Percentiles rank a stretch among this genome's conserved stretches.
Conservation (phyloP, 1,140 invertebrate species). For the Idris sp. region DNA sequence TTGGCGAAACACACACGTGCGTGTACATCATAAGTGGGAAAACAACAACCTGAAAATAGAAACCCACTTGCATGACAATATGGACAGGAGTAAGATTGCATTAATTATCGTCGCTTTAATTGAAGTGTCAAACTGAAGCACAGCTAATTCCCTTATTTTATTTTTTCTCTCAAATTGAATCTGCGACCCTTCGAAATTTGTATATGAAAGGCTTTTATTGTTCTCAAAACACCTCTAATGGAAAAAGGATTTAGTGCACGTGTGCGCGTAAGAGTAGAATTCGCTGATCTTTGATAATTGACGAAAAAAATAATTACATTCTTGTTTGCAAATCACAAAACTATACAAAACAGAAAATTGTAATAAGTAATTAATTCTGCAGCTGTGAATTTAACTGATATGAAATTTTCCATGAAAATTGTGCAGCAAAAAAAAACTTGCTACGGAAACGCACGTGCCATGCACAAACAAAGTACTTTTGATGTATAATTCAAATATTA, state of each 20-base stretch:
- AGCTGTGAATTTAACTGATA: too few species aligned
- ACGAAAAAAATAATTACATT: too few species aligned
- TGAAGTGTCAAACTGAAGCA: slow-evolving; percentile 32
- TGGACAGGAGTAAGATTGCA: slow-evolving; percentile 3
- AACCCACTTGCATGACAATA: background rate
- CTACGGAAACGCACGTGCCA: slow-evolving; percentile 55
- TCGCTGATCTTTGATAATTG: background rate
- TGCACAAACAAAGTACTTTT: slow-evolving; percentile 63
- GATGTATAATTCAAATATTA: slow-evolving; percentile 64
- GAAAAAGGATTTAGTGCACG: slow-evolving; percentile 51
- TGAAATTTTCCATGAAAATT: too few species aligned
- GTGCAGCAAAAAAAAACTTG: too few species aligned
- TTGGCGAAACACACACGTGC: slow-evolving; percentile 14
- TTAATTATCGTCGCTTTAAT: slow-evolving; percentile 36
- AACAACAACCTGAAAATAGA: slow-evolving; percentile 24
- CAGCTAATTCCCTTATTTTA: slow-evolving; percentile 9
- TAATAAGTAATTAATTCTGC: too few species aligned
- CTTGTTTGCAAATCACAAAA: too few species aligned
- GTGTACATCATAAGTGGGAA: slow-evolving; percentile 31
- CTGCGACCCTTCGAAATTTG: slow-evolving; percentile 26
- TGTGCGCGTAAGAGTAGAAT: slow-evolving; percentile 18
- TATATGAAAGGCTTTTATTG: slow-evolving; percentile 35
- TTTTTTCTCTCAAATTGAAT: slow-evolving; percentile 10
- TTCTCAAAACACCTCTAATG: slow-evolving; percentile 41
- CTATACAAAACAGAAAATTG: too few species aligned